phyloP scores from a whole-genome alignment of 1,140 invertebrate species.

The Eueides isabella region DNA sequence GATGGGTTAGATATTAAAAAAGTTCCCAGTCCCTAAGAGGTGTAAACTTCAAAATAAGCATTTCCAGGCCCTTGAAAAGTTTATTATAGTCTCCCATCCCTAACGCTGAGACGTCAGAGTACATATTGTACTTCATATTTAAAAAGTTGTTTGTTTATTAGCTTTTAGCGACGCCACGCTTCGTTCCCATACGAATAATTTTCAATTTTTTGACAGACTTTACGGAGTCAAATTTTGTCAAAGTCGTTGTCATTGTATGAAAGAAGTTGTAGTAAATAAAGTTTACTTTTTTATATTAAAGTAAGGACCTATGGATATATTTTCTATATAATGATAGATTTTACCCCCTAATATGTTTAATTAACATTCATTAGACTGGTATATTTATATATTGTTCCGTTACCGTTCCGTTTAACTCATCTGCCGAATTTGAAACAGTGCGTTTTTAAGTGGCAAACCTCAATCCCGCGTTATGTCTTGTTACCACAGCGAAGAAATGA shows the following conservation, averaged over 20 bases:
- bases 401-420: no score
- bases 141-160: neutral
- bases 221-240: neutral
- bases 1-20: constrained; percentile 36
- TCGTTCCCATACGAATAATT: neutral
- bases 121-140: constrained; percentile 3
- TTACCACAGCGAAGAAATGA: no score
- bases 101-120: constrained; percentile 3
- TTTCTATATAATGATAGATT: no score
- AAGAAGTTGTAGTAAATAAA: no score
- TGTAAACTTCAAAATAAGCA: constrained; percentile 34
- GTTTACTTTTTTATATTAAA: no score
- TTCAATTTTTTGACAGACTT: neutral
- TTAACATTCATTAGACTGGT: no score
- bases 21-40: constrained; percentile 22
- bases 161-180: neutral
- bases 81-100: constrained; percentile 31
- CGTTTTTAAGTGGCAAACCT: no score
- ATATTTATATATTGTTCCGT: no score
- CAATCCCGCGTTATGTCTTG: no score
- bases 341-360: no score
- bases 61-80: constrained; percentile 33
- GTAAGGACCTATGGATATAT: no score
- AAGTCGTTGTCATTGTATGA: neutral
- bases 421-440: no score